Evolutionary conservation across 2,888 invertebrate species (phyloP), one percentile per base, ranked within the genome.

Genomic region (Xestia ashworthii): DNA sequence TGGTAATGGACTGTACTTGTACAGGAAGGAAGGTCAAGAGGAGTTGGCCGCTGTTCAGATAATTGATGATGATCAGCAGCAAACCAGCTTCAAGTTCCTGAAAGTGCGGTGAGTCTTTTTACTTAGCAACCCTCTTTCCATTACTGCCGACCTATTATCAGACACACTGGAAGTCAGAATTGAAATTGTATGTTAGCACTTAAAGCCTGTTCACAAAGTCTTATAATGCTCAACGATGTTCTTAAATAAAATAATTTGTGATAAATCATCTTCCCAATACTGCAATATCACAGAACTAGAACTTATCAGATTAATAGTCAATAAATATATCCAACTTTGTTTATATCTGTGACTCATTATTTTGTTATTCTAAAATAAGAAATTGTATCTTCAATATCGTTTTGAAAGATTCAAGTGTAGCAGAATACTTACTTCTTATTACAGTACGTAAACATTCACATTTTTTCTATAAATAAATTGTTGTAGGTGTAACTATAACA

Each of bases 21-120:
- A 97, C 86, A 91, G 96, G 72, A 95, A 94, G 80, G 93, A 94
- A 46, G 96, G 95, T 3, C 93, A 94, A 66, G 95, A 95, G 77
- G 96, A 96, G 83, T 88, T 97, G 62, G 96, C 96, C 0, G 97
- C 97, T 8, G 94, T 97, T 22, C 97, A 97, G 86, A 95, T 97
- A 12, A 90, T 94, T 74, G 93, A 95, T 83, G 94, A 93, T 85
- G 93, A 95, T 46, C 93, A 94, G 74, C 93, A 94, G 64, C 94
- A 94, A 71, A 94, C 95, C 14, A 94, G 91, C 80, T 95, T 95
- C 84, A 97, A 97, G 86, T 97, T 96, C 90, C 93, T 97, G 44
- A 97, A 97, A 96, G 97, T 97, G 55, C 94, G 96, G 97, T 97
- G 77, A 95, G 95, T 92, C 46, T 44, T 12, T 8, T 66, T 44